Percentiles rank a stretch among this genome's conserved stretches.
These are phyloP conservation scores for Silurus meridionalis DNA, from an alignment of 2,113 vertebrate species.

Conservation along the genomic window DNA sequence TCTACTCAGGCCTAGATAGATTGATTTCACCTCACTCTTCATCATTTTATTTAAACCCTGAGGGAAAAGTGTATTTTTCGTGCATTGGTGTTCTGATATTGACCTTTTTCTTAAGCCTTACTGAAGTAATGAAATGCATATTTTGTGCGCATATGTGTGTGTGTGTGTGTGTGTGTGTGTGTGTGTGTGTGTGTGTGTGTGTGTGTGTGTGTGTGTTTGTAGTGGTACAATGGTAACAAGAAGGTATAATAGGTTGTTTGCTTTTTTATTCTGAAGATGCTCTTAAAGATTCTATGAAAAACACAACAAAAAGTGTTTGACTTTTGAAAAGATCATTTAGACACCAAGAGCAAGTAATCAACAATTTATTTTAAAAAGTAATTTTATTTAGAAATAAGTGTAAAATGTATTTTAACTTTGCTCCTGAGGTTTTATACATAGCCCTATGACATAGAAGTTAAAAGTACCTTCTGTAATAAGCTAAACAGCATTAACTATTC, in stretches of 20 bases:
- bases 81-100: constrained; percentile 41
- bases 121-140: constrained; percentile 24
- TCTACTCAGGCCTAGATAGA: constrained; percentile 65
- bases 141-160: not conserved
- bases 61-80: constrained; percentile 43
- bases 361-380: not conserved
- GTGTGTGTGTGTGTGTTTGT: not conserved
- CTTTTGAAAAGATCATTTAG: not conserved
- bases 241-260: not conserved
- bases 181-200: not conserved
- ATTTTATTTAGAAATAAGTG: not conserved
- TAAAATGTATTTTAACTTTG: not conserved
- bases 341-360: not conserved
- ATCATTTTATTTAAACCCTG: constrained; percentile 49
- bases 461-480: not conserved
- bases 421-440: not conserved
- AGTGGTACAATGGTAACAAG: not conserved
- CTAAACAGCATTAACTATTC: not conserved
- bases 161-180: not conserved
- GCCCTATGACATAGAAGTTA: not conserved
- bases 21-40: constrained; percentile 43
- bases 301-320: not conserved
- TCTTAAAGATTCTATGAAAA: not conserved
- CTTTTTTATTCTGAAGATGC: not conserved
- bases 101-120: constrained; percentile 48